Conservation (phyloP, 2,113 vertebrate genomes). For the Climacteris rufus region DNA sequence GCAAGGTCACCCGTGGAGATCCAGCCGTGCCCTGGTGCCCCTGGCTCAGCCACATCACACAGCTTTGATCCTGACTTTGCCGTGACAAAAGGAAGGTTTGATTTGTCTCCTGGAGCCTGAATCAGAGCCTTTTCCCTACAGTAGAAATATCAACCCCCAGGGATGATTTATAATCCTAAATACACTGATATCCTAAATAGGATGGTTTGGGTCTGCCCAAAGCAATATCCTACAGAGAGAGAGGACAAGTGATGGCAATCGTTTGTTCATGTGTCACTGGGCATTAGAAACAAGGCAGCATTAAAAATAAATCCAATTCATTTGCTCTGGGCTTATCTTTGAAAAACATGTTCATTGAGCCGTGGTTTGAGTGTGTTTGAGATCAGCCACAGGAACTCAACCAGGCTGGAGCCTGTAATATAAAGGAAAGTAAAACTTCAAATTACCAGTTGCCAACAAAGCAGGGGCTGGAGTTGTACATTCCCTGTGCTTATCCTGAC, state of each 20-base stretch:
- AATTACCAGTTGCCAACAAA: not conserved
- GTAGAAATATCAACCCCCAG: not conserved
- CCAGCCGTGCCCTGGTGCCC: rapidly evolving
- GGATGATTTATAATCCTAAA: slow-evolving; percentile 27
- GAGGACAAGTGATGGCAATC: slow-evolving; percentile 36
- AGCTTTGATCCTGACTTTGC: not conserved
- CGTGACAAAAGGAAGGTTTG: not conserved
- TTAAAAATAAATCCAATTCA: slow-evolving; percentile 56
- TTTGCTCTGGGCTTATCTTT: slow-evolving; percentile 57
- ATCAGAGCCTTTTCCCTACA: not conserved
- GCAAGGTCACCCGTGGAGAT: rapidly evolving
- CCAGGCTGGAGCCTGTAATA: not conserved
- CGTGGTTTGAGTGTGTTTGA: slow-evolving; percentile 9
- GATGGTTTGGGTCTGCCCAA: too few species aligned
- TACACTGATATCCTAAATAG: not conserved
- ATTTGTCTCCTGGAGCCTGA: not conserved
- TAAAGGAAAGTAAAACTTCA: not conserved
- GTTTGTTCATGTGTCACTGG: slow-evolving; percentile 41
- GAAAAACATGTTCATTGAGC: slow-evolving; percentile 12
- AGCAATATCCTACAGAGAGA: not conserved
- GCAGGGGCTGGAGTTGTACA: not conserved
- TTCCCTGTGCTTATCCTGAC: not conserved
- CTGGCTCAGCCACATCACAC: rapidly evolving
- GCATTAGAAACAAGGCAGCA: slow-evolving; percentile 39
- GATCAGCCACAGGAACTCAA: not conserved